phyloP scores from a whole-genome alignment of 2,113 vertebrate genomes.

The Oreotrochilus melanogaster region DNA sequence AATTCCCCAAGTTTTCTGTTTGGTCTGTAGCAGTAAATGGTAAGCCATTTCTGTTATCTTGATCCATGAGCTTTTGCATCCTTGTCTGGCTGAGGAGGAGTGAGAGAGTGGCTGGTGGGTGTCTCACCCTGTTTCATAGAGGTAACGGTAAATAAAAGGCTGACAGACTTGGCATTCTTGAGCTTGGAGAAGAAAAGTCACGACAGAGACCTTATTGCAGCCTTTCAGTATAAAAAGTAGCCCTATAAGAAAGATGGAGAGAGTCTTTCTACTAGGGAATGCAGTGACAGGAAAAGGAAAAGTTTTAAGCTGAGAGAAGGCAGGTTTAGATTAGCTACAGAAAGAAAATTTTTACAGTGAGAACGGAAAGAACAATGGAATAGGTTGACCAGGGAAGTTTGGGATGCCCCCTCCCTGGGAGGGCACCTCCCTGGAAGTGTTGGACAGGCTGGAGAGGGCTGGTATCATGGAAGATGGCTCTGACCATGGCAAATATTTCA shows the following conservation, averaged over 20 bases:
- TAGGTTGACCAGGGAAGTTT: not conserved
- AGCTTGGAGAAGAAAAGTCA: not conserved
- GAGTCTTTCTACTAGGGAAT: not conserved
- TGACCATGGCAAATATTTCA: not conserved
- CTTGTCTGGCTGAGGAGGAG: not conserved
- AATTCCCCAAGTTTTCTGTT: not conserved
- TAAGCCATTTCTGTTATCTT: not conserved
- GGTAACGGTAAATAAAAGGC: not conserved
- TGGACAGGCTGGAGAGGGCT: not conserved
- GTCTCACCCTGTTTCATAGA: not conserved
- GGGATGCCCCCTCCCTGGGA: rapidly evolving
- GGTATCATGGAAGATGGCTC: not conserved
- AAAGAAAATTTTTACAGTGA: not conserved
- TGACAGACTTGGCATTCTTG: not conserved
- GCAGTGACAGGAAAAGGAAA: not conserved
- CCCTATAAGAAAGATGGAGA: not conserved
- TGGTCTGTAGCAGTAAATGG: not conserved
- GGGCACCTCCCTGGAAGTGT: rapidly evolving
- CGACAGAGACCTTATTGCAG: not conserved
- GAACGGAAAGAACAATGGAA: not conserved
- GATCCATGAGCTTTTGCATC: not conserved
- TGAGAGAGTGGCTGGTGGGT: not conserved
- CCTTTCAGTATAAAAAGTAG: not conserved
- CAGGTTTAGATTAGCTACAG: not conserved
- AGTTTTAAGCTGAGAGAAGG: too few species aligned